A percentile compares a stretch with the other conserved stretches of the same genome.
Evolutionary conservation across 53 echinoderm and acorn worm species (phyloP).

Genomic region (Patiria pectinifera): DNA sequence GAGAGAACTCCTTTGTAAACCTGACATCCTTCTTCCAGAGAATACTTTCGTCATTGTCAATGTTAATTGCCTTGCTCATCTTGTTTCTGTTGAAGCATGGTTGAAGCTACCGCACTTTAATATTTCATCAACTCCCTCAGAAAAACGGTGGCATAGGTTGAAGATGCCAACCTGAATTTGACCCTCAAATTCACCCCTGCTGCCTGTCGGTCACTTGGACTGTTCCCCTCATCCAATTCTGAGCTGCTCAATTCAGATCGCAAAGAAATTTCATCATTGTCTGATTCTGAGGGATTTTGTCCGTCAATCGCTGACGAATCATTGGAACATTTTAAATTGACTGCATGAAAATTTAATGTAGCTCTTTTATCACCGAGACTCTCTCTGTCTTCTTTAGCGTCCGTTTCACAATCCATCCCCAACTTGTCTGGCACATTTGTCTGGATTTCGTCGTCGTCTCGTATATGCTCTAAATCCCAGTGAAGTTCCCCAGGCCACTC

Average conservation of each 20-base stretch:
- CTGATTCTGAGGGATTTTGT: not conserved
- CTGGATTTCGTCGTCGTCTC: not conserved
- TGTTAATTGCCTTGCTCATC: too few relatives aligned
- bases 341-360: not conserved
- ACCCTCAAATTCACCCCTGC: slow-evolving; percentile 56
- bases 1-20: too few relatives aligned
- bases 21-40: too few relatives aligned
- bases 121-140: slow-evolving; percentile 82
- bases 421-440: not conserved
- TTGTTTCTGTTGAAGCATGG: too few relatives aligned
- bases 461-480: slow-evolving; percentile 10
- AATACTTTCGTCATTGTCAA: too few relatives aligned
- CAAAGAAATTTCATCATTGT: not conserved
- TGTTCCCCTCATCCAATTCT: too few relatives aligned
- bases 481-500: slow-evolving; percentile 57
- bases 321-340: not conserved
- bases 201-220: not conserved
- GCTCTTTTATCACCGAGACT: not conserved
- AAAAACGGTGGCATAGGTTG: slow-evolving; percentile 86
- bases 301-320: not conserved
- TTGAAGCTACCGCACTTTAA: not conserved
- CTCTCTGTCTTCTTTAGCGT: not conserved
- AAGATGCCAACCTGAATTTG: slow-evolving; percentile 71
- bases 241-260: not conserved
- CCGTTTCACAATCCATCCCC: not conserved